Base-by-base conservation (phyloP, 2,797 vertebrate species). In the Crenichthys baileyi region DNA sequence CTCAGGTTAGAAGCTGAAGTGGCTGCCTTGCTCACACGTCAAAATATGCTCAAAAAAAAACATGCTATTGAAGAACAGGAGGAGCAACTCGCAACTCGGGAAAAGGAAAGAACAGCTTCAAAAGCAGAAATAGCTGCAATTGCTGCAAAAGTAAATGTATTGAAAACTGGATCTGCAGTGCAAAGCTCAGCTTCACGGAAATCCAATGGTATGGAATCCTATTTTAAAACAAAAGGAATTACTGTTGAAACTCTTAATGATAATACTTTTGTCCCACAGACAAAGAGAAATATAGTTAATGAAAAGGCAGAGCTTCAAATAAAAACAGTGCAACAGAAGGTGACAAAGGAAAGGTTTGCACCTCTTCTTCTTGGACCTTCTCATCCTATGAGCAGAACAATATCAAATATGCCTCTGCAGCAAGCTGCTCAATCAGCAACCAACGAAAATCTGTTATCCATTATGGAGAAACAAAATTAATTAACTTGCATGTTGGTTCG, bases 381-480 rank as follows among this genome's bases (percentile, higher is more conserved):
- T 56, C 29, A 22, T 29, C 71, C 18, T 39, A 7, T 56, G 36
- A 36, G 8, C 5, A 53, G 7, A 26, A 6, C 15, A 76, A 22
- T 26, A 3, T 0, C 12, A 70, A 1, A 1, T 76, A 44, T 76
- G 9, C 39, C 31, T 31, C 31, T 31, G 31, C 65, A 29, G 15
- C 39, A 77, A 70, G 53, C 48, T 71, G 53, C 76, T 77, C n/a
- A 31, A 4, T n/a, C 53, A 48, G 61, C 26, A 50, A 22, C 53
- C 31, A 58, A 44, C 60, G 53, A 60, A 46, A 60, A 0, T 55
- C 24, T 77, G 67, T 36, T 77, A n/a, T 58, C 53, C 12, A 77
- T 71, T 48, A 36, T 48, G 76, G 67, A 60, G 53, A 76, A 58
- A 70, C 68, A 77, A 77, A 60, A 41, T 60, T 6, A 77, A 48